These are phyloP conservation scores for Phrynocephalus vlangalii DNA, from an alignment of 2,797 vertebrate species.

Conservation along the genomic window DNA sequence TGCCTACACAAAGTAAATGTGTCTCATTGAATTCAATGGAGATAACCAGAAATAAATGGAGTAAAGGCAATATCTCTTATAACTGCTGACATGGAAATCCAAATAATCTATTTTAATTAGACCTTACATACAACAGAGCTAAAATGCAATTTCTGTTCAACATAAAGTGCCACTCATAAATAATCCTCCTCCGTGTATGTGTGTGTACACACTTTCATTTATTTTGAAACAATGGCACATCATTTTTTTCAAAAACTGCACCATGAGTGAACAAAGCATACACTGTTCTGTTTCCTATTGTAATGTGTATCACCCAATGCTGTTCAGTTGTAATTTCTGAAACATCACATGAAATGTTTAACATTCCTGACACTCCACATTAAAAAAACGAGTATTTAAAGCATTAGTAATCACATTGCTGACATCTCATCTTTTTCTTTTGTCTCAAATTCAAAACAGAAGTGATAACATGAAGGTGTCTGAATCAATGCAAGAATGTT, in stretches of 20 bases:
- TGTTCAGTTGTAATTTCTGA: slow-evolving; percentile 4
- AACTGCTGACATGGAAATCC: not conserved
- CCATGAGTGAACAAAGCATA: slow-evolving; percentile 14
- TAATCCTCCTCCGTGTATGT: no score
- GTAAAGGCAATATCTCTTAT: not conserved
- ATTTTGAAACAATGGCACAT: slow-evolving; percentile 1
- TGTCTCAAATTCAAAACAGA: not conserved
- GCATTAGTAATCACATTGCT: not conserved
- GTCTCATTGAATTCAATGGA: not conserved
- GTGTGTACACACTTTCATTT: not conserved
- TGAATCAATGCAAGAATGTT: not conserved
- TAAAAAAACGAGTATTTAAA: not conserved
- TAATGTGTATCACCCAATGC: not conserved
- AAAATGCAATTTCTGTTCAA: slow-evolving; percentile 8
- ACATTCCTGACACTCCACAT: slow-evolving; percentile 8
- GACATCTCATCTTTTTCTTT: not conserved
- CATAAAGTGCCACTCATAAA: not conserved
- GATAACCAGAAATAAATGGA: not conserved
- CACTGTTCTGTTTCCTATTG: not conserved
- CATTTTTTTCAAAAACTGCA: not conserved
- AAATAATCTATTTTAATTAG: slow-evolving; percentile 9
- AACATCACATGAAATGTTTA: not conserved
- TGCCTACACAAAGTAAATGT: not conserved
- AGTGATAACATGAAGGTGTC: not conserved
- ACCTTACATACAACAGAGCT: not conserved